phyloP scores from a whole-genome alignment of 2,113 vertebrate genomes.

The Eretmochelys imbricata region DNA sequence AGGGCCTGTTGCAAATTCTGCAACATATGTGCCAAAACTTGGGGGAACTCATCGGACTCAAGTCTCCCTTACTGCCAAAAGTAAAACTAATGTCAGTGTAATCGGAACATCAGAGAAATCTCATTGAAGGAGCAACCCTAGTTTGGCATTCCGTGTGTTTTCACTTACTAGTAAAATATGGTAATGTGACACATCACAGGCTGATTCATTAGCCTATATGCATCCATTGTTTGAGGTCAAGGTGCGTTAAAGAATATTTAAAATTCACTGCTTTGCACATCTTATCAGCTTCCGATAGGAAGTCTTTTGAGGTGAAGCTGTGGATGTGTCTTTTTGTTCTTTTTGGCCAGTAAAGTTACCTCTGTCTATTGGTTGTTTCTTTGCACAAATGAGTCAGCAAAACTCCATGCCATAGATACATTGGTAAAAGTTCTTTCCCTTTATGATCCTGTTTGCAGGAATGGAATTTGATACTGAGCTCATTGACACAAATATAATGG shows the following conservation, averaged over 20 bases:
- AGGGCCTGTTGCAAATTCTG: neutral
- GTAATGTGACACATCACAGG: neutral
- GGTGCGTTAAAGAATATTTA: neutral
- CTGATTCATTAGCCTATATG: neutral
- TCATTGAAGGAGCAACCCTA: neutral
- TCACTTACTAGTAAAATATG: neutral
- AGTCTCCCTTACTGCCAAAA: neutral
- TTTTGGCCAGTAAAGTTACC: neutral
- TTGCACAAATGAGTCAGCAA: neutral
- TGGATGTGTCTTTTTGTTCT: neutral
- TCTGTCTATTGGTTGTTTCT: neutral
- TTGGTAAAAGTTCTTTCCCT: fast-evolving
- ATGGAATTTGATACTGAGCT: neutral
- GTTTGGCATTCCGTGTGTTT: neutral
- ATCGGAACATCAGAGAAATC: neutral
- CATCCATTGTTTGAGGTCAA: neutral
- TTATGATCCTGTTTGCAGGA: neutral
- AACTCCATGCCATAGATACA: fast-evolving
- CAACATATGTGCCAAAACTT: fast-evolving
- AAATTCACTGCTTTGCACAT: neutral
- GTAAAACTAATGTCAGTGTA: neutral
- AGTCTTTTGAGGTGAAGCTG: neutral
- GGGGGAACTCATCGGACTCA: neutral
- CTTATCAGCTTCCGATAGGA: neutral
- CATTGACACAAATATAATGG: neutral